Base-by-base conservation (phyloP, 2,113 vertebrate genomes). In the Psophia crepitans region DNA sequence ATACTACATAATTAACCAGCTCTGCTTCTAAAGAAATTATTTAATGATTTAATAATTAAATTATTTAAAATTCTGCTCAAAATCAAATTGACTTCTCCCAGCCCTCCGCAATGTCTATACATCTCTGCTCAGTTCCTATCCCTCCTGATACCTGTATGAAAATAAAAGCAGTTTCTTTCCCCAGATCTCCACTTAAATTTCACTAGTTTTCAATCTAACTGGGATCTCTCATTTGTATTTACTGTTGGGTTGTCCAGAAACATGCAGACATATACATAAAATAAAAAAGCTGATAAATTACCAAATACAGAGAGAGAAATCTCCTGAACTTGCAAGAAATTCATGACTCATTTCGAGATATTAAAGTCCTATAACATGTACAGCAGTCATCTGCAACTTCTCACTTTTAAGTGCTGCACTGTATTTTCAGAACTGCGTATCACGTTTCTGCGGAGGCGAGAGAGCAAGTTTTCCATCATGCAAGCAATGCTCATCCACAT, bases 71-170 rank as follows among this genome's bases (percentile, higher is more conserved):
- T 35, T 83, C 77, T 8, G 3, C 39, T 93, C 85, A 78, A 93
- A 93, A 82, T 69, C 87, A 70, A 84, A 35, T 74, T 65, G 63
- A 90, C 75, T 91, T 75, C 86, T 87, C 63, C 82, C 90, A 89
- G 95, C 58, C 33, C 44, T 84, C 76, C 73, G 43, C 35, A 26
- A 56, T 8, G 21, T 87, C 95, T 96, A 78, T 86, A 75, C 75
- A 96, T 83, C 70, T 87, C 75, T 77, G 23, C 84, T 93, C 53
- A 80, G 94, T 95, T 84, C 56, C 84, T 86, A 77, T 89, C 80
- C 84, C 69, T 64, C 37, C 22, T 1, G 2, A 81, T 17, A n/a
- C 26, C 30, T 27, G 8, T 5, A 43, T 28, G 33, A 49, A 64
- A 86, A 78, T 20, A 44, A 63, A 64, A 27, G 11, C 41, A 6